Base-by-base conservation (phyloP, 2,888 invertebrate species). In the Polymixis lichenea region DNA sequence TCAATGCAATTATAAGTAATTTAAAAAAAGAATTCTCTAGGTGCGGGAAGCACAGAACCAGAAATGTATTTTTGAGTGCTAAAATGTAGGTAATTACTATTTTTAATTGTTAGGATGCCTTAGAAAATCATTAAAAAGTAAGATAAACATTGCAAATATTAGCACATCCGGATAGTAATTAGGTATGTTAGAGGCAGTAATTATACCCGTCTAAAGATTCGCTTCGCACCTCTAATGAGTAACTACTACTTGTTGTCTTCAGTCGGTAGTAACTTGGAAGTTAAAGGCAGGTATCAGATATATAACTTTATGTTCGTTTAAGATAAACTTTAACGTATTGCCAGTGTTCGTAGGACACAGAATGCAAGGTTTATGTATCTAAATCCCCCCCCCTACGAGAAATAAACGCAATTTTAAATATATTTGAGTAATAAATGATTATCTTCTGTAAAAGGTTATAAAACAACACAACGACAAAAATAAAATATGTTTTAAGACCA, bases 161-260 rank as follows among this genome's bases (percentile, higher is more conserved):
- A 60, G 22, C 85, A 53, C 32, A 85, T 82, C 1, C 4, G 43
- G 75, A 38, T 32, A 67, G 28, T 82, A 60, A 85, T 69, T n/a
- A 43, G 9, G 8, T 46, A 61, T 51, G 60, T 69, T 75, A 60
- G 46, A 73, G 0, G 17, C 28, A 17, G 75, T 76, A 80, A 83
- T 80, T 80, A 87, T 38, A 58, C 38, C 32, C 9, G 65, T 67
- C 62, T 69, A 70, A 61, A 55, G 32, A 87, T 88, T 85, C 53
- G 74, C 56, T 60, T 76, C 69, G 61, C 67, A 58, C 49, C 28
- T 43, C 74, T 51, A 70, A 60, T 56, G 17, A 66, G 19, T 32
- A 60, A 70, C 62, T 49, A 65, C 51, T 70, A 72, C 73, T 58
- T 2, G 77, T 73, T 65, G 62, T 87, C 83, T 88, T 87, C 78